Evolutionary conservation across 2,113 vertebrate species (phyloP), one percentile per base, ranked within the genome.

Genomic region (Ochotona curzoniae): DNA sequence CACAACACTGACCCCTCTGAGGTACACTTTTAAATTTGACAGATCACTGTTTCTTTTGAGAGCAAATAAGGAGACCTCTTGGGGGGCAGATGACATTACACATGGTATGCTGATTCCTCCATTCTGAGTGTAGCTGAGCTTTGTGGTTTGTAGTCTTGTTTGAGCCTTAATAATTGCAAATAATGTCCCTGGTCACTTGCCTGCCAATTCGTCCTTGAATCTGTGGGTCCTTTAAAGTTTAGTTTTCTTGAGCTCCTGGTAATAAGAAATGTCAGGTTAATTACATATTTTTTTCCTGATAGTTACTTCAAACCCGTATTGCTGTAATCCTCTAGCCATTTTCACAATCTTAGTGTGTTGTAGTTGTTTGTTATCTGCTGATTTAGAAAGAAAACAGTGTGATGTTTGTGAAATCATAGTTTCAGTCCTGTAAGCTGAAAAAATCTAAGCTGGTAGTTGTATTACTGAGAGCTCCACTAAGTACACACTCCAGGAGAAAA

Each of bases 381-480:
- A 38, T 49, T 87, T 88, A 60, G 83, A 90, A 87, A 90, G 83
- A 71, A 88, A 90, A 73, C 38, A 70, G n/a, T 38, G 1, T 47
- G 61, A 81, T 82, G 26, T 73, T 87, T 90, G 18, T 83, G 81
- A 95, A 93, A 95, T 90, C 30, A 54, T 69, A 23, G 47, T 88
- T 95, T 92, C 35, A 76, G 3, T 70, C 93, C 44, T 73, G 14
- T 76, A n/a, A n/a, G n/a, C n/a, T 90, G 54, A 5, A 78, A 26
- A 93, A 88, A 28, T 80, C 13, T 85, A 87, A 60, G 51, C 0
- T 3, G 54, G 38, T 38, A 63, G 57, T 63, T 57, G 14, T 81
- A 94, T 93, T 83, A 64, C 30, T 67, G 80, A 76, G 64, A 6
- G 38, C 7, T 83, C 26, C 20, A 93, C 20, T 73, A 0, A 35